Base-by-base conservation (phyloP, 2,113 vertebrate species). In the Acanthochromis polyacanthus region DNA sequence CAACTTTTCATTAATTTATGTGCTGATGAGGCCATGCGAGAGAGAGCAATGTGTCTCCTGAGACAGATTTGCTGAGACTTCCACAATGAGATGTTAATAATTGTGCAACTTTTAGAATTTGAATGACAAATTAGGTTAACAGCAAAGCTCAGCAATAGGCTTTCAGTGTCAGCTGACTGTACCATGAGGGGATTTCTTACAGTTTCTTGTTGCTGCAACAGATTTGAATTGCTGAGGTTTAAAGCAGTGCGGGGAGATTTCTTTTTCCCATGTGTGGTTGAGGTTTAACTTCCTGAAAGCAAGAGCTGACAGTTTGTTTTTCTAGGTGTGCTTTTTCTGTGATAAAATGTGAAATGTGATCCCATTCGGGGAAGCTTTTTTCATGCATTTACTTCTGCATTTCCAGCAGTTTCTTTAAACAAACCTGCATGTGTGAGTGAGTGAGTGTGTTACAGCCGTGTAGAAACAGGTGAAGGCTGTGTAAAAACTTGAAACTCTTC, bases 401-500 rank as follows among this genome's bases (percentile, higher is more conserved):
- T 53, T 40, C 7, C 14, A 51, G 22, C 8, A 5, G 0, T 17
- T 10, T 0, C 51, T 52, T 59, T n/a, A 32, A 46, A 61, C 43
- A 46, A 40, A 25, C 15, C 56, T 10, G 16, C 5, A 1, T 3
- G 4, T 15, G 58, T 32, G 19, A 14, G 45, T 65, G n/a, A n/a
- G 43, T 51, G 5, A 36, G 48, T 52, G 30, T 30, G 63, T 45
- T 6, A 10, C 11, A 20, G 60, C 51, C 69, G 1, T 88, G 86
- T 71, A 56, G 38, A 51, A 68, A 78, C 82, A 81, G 50, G 88
- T 76, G 4, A 8, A 69, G 79, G 75, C 70, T 81, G 71, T 87
- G 89, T 80, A 73, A 81, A 84, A 89, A 91, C 89, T 61, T 83
- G 85, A 87, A 83, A 10, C 66, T 69, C 28, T 20, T 56, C 67